Base-by-base conservation (phyloP, 2,797 vertebrate species). In the Platalea minor region DNA sequence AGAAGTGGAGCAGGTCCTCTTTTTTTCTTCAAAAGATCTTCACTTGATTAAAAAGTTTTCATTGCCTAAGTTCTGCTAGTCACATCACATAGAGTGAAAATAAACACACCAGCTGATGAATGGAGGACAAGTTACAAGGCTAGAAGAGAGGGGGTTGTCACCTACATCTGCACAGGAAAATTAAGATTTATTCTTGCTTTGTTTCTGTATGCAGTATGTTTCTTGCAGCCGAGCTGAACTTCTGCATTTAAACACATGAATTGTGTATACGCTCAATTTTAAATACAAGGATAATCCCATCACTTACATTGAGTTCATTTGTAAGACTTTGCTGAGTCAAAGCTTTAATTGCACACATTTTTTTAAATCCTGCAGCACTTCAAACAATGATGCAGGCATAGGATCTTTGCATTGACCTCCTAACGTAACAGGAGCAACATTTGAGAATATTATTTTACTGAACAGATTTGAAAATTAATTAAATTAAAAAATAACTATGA, bases 41-140 rank as follows among this genome's bases (percentile, higher is more conserved):
- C 81, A 89, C 35, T 95, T 91, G 84, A 92, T 93, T 96, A 85
- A 95, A 93, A 94, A 92, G 84, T 96, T 94, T 96, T 93, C 63
- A 24, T 89, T 96, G 84, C 92, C 48, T 37, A 33, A 93, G 61
- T 97, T 96, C 64, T 95, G 37, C 91, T 85, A 83, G 89, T 92
- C 92, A 95, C 72, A 84, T 89, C 85, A 68, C 64, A 64, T 75
- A 31, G 1, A 93, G 78, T 65, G 77, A 94, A 97, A 97, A 94
- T 96, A 97, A 97, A 94, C 89, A 94, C 33, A 46, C 25, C 11
- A 65, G 21, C 87, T 95, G 91, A 93, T 92, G 85, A 85, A 96
- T 91, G 78, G 84, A 89, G 75, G 51, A 94, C 81, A 76, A 85
- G 64, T 89, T 89, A 68, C 39, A 83, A 88, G 78, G 53, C 75